Base-by-base conservation (phyloP, 2,888 invertebrate species). In the Cyaniris semiargus region DNA sequence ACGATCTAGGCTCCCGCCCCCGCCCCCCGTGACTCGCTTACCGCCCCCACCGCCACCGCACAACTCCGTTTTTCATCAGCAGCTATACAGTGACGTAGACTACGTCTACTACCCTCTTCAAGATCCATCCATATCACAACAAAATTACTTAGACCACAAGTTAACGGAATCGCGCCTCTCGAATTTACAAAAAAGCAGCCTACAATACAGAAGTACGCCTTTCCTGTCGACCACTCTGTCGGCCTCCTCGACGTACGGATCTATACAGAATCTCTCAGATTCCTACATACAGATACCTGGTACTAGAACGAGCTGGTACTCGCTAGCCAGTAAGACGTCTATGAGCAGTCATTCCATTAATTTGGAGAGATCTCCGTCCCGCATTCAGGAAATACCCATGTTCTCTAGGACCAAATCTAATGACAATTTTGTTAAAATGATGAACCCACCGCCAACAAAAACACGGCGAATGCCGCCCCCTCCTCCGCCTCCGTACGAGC, bases 51-150 rank as follows among this genome's bases (percentile, higher is more conserved):
- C 97, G 4, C 96, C 97, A 0, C 96, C 97, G 0, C 98, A 97
- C 86, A 96, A 98, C 79, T 97, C 97, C 80, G 96, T 97, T 85
- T 98, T 97, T 84, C 97, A 97, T 83, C 97, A 97, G 85, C 98
- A 98, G 86, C 94, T 98, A 78, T 97, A 97, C 84, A 98, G 98
- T 79, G 98, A 98, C 85, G 97, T 97, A 3, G 98, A 98, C 89
- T 98, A 97, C 85, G 98, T 98, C 8, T 97, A 98, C 87, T 98
- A 98, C 85, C 98, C 98, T 0, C 89, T 98, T 80, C 98, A 98
- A 90, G 98, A 98, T 89, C 98, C 98, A 13, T 96, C 97, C 0
- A 95, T 98, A 72, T 98, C 98, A 81, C 97, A 97, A 86, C 98
- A 98, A 88, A 98, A 98, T 87, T 98, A 98, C 89, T 95, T 97